Evolutionary conservation across 2,888 invertebrate species (phyloP).

Genomic region (Hymenopus coronatus): DNA sequence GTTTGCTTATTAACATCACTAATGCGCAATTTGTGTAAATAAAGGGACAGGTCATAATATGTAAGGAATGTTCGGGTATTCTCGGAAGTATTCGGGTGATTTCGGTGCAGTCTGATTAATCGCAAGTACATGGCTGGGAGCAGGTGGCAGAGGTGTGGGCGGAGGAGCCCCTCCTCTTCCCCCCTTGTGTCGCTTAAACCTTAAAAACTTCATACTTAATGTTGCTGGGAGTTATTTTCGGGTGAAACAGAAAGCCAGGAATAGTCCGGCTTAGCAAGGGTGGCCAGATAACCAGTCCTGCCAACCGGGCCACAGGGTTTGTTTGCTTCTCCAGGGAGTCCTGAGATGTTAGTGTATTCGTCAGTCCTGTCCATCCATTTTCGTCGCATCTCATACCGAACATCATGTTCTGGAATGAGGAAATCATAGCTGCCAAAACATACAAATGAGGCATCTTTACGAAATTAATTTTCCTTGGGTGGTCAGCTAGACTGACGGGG

Average conservation of each 20-base stretch:
- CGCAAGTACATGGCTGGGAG: constrained; percentile 15
- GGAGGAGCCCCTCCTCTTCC: background rate
- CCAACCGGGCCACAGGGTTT: background rate
- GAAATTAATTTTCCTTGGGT: too few species aligned
- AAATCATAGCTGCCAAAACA: too few species aligned
- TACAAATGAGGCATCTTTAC: too few species aligned
- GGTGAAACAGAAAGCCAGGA: constrained; percentile 27
- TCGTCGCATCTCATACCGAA: too few species aligned
- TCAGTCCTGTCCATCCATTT: too few species aligned
- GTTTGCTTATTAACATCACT: too few species aligned
- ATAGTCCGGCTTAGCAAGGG: constrained; percentile 6
- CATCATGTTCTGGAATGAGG: too few species aligned
- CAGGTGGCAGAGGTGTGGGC: constrained; percentile 25
- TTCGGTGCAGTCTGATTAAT: constrained; percentile 7
- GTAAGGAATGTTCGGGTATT: background rate
- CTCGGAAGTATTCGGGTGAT: background rate
- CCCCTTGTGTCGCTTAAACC: background rate
- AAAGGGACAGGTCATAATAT: background rate
- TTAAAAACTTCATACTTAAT: constrained; percentile 21
- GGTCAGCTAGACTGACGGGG: too few species aligned
- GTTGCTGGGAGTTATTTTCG: constrained; percentile 29
- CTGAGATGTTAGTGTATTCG: too few species aligned
- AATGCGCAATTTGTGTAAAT: background rate
- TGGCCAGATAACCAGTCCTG: background rate
- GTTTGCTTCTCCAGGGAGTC: background rate